phyloP scores from a whole-genome alignment of 2,888 invertebrate genomes.

The Nomada hirtipes region DNA sequence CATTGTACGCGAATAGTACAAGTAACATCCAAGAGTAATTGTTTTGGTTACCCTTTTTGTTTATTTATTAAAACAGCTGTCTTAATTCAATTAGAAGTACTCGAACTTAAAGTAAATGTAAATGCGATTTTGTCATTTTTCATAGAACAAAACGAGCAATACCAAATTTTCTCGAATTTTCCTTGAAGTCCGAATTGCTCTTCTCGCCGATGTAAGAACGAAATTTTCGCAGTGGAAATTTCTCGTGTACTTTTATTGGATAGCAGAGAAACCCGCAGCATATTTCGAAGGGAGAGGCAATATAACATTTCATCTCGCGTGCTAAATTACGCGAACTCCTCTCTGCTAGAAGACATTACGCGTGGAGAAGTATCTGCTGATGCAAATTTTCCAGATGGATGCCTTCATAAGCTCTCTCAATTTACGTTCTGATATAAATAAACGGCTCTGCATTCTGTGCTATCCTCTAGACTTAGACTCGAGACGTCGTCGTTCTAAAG shows the following conservation, averaged over 20 bases:
- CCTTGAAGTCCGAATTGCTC: slow-evolving; percentile 24
- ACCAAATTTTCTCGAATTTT: background rate
- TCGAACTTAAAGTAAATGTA: no score
- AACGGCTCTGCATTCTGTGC: background rate
- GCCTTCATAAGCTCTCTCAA: slow-evolving; percentile 28
- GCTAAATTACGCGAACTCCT: slow-evolving; percentile 53
- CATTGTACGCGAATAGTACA: no score
- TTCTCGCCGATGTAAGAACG: background rate
- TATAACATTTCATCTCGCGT: slow-evolving; percentile 31
- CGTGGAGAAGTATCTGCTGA: slow-evolving; percentile 26
- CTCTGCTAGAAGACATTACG: slow-evolving; percentile 38
- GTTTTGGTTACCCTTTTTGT: no score
- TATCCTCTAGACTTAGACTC: background rate
- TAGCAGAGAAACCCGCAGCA: background rate
- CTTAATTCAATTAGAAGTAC: no score
- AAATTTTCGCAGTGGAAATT: slow-evolving; percentile 23
- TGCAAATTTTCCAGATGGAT: slow-evolving; percentile 51
- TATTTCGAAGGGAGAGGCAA: slow-evolving; percentile 39
- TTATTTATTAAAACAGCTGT: no score
- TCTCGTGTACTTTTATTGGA: slow-evolving; percentile 27
- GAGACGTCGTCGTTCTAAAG: background rate
- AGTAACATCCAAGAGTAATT: no score
- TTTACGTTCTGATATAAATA: slow-evolving; percentile 35
- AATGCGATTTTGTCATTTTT: no score
- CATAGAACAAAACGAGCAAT: no score